Evolutionary conservation across 2,888 invertebrate genomes (phyloP), one percentile per base, ranked within the genome.

Genomic region (Vannuccia rotundouncinata): DNA sequence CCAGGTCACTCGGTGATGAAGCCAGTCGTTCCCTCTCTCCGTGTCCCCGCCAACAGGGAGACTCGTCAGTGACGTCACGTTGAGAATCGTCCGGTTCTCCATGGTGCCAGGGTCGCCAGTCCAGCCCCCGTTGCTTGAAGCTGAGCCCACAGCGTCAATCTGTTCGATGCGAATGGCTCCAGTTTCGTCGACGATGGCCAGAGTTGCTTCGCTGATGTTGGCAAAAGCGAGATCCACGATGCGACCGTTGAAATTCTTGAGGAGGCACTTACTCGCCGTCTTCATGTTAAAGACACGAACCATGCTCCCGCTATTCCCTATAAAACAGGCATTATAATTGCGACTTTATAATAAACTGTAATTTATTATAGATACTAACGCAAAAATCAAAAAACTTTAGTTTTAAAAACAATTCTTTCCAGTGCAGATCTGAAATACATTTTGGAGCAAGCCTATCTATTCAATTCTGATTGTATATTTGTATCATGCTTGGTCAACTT

Each of bases 151-250:
- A 0, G 82, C 82, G 79, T 87, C 87, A 13, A 87, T 85, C 80
- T 86, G 85, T 82, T 88, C 85, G 78, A 96, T 92, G 87, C 92
- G 93, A 82, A 96, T 90, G 85, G 92, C 92, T 73, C 95, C 95
- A 83, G 91, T 90, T 84, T 92, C 92, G 88, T 97, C 96, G 78
- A 95, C 93, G 84, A 93, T 93, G 0, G 94, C 96, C 66, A 97
- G 89, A 81, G 95, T 90, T 84, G 93, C 92, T 80, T 91, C 91
- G 83, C 91, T 91, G 74, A 93, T 92, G 66, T 66, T 66, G 66
- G 66, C 66, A 22, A 97, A 97, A 0, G 95, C 92, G 77, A 97
- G 88, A 88, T 97, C 97, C 87, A 93, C 91, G n/a, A 96, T 93
- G 87, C 92, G 91, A 59, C 94, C 95, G 78, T 91, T 91, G 90